Percentiles rank a stretch among this genome's conserved stretches.
These are phyloP conservation scores for Periophthalmodon schlosseri DNA, from an alignment of 2,113 vertebrate genomes.

Conservation along the genomic window DNA sequence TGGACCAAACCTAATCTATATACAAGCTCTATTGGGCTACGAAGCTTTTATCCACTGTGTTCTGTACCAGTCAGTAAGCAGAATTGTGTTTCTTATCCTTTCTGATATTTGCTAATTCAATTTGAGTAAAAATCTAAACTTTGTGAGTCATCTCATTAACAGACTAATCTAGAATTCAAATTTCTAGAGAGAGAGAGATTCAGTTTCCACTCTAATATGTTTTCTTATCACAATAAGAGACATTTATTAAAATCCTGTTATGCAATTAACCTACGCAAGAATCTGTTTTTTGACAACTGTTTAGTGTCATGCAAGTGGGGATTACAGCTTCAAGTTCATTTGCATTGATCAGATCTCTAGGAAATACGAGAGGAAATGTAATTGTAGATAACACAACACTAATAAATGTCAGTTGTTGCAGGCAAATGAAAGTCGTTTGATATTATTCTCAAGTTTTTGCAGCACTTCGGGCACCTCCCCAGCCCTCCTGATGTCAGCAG, in stretches of 20 bases:
- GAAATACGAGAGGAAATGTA: slow-evolving; percentile 38
- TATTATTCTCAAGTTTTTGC: slow-evolving; percentile 19
- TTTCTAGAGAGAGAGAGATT: neutral
- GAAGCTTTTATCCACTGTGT: neutral
- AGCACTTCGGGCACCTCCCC: slow-evolving; percentile 31
- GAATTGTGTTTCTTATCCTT: neutral
- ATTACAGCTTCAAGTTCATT: slow-evolving; percentile 61
- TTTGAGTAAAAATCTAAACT: no score
- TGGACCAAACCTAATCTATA: neutral
- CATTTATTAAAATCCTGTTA: slow-evolving; percentile 2
- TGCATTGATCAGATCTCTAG: slow-evolving; percentile 36
- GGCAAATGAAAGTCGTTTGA: slow-evolving; percentile 35
- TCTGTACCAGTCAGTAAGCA: neutral
- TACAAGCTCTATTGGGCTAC: neutral
- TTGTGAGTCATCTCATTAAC: neutral
- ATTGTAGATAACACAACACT: slow-evolving; percentile 44
- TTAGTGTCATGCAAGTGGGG: slow-evolving; percentile 31
- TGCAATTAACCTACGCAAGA: slow-evolving; percentile 41
- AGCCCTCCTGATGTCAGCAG: slow-evolving; percentile 47
- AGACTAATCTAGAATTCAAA: neutral
- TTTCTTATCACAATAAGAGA: neutral
- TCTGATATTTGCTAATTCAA: neutral
- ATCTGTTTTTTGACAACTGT: slow-evolving; percentile 29
- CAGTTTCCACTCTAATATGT: neutral
- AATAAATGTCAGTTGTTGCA: slow-evolving; percentile 27